phyloP scores from a whole-genome alignment of 2,113 vertebrate species.

The Dicaeum eximium region DNA sequence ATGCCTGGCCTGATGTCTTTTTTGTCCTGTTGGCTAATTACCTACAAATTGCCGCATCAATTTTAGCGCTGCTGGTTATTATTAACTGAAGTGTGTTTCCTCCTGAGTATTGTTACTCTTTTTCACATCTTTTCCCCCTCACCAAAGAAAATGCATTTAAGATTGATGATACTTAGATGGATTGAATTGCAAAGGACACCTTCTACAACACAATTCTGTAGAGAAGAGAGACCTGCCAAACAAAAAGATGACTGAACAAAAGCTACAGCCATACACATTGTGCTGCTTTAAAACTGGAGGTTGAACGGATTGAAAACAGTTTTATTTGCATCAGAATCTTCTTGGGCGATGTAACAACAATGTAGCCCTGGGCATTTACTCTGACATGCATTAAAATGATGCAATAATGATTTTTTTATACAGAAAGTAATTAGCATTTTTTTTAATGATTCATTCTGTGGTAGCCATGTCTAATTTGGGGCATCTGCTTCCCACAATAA shows the following conservation, averaged over 20 bases:
- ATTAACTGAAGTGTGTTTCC: slow-evolving; percentile 31
- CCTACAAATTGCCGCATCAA: slow-evolving; percentile 39
- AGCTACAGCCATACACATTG: background rate
- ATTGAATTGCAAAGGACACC: background rate
- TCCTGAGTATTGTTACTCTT: slow-evolving; percentile 6
- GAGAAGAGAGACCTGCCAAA: background rate
- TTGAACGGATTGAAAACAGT: background rate
- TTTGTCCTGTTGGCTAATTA: slow-evolving; percentile 51
- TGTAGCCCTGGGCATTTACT: background rate
- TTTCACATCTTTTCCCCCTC: slow-evolving; percentile 16
- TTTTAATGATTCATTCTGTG: slow-evolving; percentile 44
- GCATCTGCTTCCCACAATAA: slow-evolving; percentile 50
- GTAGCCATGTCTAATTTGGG: slow-evolving; percentile 55
- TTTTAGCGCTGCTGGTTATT: slow-evolving; percentile 52
- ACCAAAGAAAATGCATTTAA: background rate
- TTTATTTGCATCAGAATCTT: slow-evolving; percentile 33
- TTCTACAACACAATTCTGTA: background rate
- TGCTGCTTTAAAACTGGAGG: background rate
- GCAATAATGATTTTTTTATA: slow-evolving; percentile 47
- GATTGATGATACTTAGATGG: background rate
- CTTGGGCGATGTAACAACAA: background rate
- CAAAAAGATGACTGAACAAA: background rate
- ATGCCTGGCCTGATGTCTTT: slow-evolving; percentile 27
- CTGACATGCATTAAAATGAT: slow-evolving; percentile 31
- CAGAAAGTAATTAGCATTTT: slow-evolving; percentile 54